phyloP scores from a whole-genome alignment of 1,140 invertebrate species.

The Chironomus tepperi region DNA sequence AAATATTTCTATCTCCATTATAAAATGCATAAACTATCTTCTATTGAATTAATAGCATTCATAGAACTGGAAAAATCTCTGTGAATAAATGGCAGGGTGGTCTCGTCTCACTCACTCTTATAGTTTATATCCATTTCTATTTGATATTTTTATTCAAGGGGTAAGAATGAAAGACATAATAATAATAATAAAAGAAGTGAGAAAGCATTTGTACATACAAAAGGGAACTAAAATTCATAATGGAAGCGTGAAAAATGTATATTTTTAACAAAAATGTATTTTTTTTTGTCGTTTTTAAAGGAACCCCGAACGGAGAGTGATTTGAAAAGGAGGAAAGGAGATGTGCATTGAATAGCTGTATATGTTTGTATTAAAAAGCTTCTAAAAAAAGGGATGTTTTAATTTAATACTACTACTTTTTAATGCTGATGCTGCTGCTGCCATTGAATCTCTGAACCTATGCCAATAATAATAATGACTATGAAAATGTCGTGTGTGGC shows the following conservation, averaged over 20 bases:
- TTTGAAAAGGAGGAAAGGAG: not conserved
- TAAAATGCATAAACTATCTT: too few relatives aligned
- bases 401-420: not conserved
- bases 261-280: conserved; percentile 1
- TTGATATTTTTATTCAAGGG: not conserved
- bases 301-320: too few relatives aligned
- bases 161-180: not conserved
- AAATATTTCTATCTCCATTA: too few relatives aligned
- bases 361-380: not conserved
- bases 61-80: too few relatives aligned
- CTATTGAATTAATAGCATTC: too few relatives aligned
- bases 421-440: not conserved
- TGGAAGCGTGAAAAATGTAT: conserved; percentile 22
- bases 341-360: not conserved
- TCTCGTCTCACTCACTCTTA: not conserved
- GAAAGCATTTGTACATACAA: not conserved
- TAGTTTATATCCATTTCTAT: not conserved
- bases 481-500: not conserved
- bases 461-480: not conserved
- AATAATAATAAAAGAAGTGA: not conserved
- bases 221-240: not conserved
- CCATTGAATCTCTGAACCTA: conserved; percentile 1
- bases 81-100: not conserved
- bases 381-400: not conserved
- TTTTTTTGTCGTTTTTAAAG: not conserved